Evolutionary conservation across 1,140 invertebrate species (phyloP).

Genomic region (Bombus confusus): DNA sequence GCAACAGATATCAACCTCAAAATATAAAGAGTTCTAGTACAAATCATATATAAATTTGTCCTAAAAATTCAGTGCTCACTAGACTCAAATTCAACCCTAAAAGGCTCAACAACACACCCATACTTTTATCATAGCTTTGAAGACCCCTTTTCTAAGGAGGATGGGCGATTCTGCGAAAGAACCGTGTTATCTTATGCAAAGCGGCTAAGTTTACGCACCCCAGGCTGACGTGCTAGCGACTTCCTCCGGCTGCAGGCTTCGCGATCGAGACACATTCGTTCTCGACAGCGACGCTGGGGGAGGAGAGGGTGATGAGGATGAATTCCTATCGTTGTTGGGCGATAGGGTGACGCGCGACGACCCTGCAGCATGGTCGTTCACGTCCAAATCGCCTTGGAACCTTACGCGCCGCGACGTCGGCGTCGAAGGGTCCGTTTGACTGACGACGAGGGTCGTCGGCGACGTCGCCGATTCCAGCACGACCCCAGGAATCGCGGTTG

Average conservation of each 20-base stretch:
- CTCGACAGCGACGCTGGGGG: slow-evolving; percentile 75
- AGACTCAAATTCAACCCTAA: background rate
- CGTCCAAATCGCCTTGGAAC: slow-evolving; percentile 85
- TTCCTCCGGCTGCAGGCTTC: slow-evolving; percentile 78
- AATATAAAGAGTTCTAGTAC: background rate
- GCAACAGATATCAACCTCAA: background rate
- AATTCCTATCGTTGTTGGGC: slow-evolving; percentile 73
- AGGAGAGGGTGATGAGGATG: slow-evolving; percentile 78
- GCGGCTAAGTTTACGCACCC: slow-evolving; percentile 65
- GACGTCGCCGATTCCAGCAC: slow-evolving; percentile 65
- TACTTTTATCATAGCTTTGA: no score
- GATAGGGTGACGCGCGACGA: slow-evolving; percentile 73
- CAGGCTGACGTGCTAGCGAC: slow-evolving; percentile 79
- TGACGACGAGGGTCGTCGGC: slow-evolving; percentile 62
- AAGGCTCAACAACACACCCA: background rate
- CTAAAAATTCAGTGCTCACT: background rate
- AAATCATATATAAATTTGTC: background rate
- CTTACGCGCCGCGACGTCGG: slow-evolving; percentile 83
- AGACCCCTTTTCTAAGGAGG: no score
- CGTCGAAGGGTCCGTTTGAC: slow-evolving; percentile 72
- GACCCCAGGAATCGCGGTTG: slow-evolving; percentile 65
- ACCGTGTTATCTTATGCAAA: background rate
- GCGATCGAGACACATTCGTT: slow-evolving; percentile 75
- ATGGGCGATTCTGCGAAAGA: background rate
- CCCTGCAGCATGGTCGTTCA: slow-evolving; percentile 68